phyloP scores from a whole-genome alignment of 2,888 invertebrate species.

The Drosophila kanekoi region DNA sequence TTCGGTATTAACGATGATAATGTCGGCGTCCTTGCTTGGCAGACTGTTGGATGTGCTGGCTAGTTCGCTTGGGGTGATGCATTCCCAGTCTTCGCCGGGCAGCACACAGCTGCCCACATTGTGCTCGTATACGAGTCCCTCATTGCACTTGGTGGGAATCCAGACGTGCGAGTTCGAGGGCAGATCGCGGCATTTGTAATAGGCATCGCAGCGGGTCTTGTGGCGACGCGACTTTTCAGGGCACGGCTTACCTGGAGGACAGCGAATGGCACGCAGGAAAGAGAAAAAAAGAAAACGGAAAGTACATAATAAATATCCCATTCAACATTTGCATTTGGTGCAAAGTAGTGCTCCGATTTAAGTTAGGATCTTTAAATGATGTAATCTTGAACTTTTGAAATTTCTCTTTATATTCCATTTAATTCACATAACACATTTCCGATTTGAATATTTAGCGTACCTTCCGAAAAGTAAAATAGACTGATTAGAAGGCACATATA shows the following conservation, averaged over 20 bases:
- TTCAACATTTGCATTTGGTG: no score
- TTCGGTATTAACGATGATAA: constrained; percentile 67
- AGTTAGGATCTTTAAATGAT: no score
- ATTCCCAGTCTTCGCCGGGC: constrained; percentile 85
- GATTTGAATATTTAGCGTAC: constrained; percentile 54
- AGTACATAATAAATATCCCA: not conserved
- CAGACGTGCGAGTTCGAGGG: constrained; percentile 81
- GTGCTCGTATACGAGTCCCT: constrained; percentile 84
- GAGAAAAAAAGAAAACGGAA: constrained; percentile 2
- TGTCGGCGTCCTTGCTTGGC: constrained; percentile 52
- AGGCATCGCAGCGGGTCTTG: constrained; percentile 84
- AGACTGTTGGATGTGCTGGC: constrained; percentile 18
- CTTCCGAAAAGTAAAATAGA: constrained; percentile 84
- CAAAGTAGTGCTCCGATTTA: no score
- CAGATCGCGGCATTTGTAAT: constrained; percentile 82
- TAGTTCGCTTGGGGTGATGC: constrained; percentile 70
- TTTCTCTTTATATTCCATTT: not conserved
- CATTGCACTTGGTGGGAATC: constrained; percentile 83
- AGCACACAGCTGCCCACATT: constrained; percentile 83
- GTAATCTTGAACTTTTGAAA: not conserved
- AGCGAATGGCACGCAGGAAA: not conserved
- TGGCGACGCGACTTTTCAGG: constrained; percentile 83
- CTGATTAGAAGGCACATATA: constrained; percentile 69
- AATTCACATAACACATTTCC: not conserved
- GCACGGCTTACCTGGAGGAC: constrained; percentile 82